Evolutionary conservation across 1,140 invertebrate species (phyloP), one percentile per base, ranked within the genome.

Genomic region (Drosophila burlai): DNA sequence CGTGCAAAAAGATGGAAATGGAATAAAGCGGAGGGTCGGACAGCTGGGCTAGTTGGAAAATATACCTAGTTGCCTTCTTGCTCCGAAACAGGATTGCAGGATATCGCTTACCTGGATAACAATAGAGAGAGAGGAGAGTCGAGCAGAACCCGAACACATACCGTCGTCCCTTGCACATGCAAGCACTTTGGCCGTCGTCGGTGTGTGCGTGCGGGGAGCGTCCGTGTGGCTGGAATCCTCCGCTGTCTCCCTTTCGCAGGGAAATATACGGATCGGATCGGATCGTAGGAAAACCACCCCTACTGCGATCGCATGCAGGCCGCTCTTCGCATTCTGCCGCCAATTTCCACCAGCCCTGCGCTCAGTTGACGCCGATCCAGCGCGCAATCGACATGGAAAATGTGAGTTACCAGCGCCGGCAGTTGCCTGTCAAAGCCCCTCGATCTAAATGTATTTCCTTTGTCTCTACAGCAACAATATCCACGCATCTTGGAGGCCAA

Each of bases 271-370:
- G 15, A 40, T 52, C n/a, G 55, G 58, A 50, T 21, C 34, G 31
- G 21, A 40, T 47, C 26, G 46, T 38, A 50, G 57, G 18, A 58
- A 85, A 85, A 74, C 74, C 60, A 84, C 72, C 81, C 81, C 61
- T 72, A 60, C 55, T 66, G 55, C 64, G 55, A 68, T 47, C 66
- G 59, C 38, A 54, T 63, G 60, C 59, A 38, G 40, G 36, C 40
- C 72, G 47, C 55, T 75, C 82, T 86, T 80, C 75, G 82, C 83
- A 83, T 80, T 84, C 62, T 85, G 84, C 84, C 83, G 85, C 84
- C 81, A 87, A 89, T 78, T 89, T 76, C 54, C 54, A 57, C 54
- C 21, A 57, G 54, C 9, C 54, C 54, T 11, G 21, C 15, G 54
- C 54, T 64, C 42, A 87, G 68, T 87, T 50, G 81, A 83, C 62